Evolutionary conservation across 2,888 invertebrate genomes (phyloP), one percentile per base, ranked within the genome.

Genomic region (Micropterix aruncella): DNA sequence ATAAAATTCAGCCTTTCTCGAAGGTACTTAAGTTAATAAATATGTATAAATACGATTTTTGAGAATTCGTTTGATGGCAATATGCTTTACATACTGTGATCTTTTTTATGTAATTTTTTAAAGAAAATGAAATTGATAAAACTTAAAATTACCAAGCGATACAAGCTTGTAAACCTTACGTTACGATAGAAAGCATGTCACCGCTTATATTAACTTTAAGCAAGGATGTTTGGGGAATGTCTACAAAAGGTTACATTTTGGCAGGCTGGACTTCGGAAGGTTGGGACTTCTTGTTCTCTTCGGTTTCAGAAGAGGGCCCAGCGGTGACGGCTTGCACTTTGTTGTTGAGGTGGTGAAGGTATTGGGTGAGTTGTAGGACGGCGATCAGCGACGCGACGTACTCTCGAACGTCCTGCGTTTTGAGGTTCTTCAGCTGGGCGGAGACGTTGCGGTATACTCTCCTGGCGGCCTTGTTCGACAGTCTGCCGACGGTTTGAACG

Each of bases 381-480:
- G 67, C 68, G 45, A 68, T 63, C 47, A 70, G 49, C n/a, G 68
- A 67, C 47, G 65, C 61, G 42, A 68, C 54, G 53, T 70, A 69
- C 51, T 70, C 66, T 53, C 68, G 65, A 45, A 67, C 61, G 52
- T 69, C 67, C 51, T 67, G 65, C 49, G 62, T 62, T 52, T 68
- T 67, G 5, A 70, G 61, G 46, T 66, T 63, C 54, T 74, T 72
- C 59, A 82, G 65, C 55, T 78, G 77, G 53, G 65, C 60, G 37
- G 78, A 71, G 50, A 82, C 74, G 60, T 77, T 77, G 53, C 75
- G 67, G 70, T 81, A 83, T 48, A 83, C 77, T 46, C 83, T 74
- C 43, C 79, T 70, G 41, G 81, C 79, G 12, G 82, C 77, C 60
- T 82, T 83, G 46, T 80, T 75, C 53, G 82, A 82, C 52, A 83